These are phyloP conservation scores for Proisotoma minuta DNA, from an alignment of 2,888 invertebrate genomes.

Conservation along the genomic window DNA sequence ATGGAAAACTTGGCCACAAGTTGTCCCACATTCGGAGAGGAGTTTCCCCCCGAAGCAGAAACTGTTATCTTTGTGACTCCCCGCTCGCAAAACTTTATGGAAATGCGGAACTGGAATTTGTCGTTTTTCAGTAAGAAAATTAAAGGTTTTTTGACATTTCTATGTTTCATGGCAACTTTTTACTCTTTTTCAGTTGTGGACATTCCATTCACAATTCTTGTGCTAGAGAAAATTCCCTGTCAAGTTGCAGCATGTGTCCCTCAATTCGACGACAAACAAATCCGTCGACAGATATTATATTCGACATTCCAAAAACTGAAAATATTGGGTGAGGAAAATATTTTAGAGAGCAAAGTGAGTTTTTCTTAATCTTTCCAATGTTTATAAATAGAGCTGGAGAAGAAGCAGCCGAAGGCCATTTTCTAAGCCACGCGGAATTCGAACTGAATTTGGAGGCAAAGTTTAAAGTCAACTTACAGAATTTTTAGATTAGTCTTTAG, in stretches of 20 bases:
- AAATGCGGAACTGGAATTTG: slow-evolving; percentile 31
- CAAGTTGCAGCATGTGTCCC: slow-evolving; percentile 30
- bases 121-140: slow-evolving; percentile 49
- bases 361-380: too few relatives aligned
- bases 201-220: slow-evolving; percentile 48
- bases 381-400: too few relatives aligned
- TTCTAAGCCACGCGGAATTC: slow-evolving; percentile 42
- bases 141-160: too few relatives aligned
- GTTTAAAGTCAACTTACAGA: slow-evolving; percentile 38
- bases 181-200: slow-evolving; percentile 47
- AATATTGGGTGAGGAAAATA: slow-evolving; percentile 1
- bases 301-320: slow-evolving; percentile 33
- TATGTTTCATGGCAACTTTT: too few relatives aligned
- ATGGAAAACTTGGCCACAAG: slow-evolving; percentile 52
- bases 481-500: slow-evolving; percentile 18
- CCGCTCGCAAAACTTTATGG: slow-evolving; percentile 21
- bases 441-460: slow-evolving; percentile 44
- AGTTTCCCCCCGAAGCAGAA: slow-evolving; percentile 36
- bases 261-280: slow-evolving; percentile 18
- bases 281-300: slow-evolving; percentile 30
- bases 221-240: too few relatives aligned
- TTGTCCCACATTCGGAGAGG: slow-evolving; percentile 36
- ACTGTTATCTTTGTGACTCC: slow-evolving; percentile 38
- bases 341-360: too few relatives aligned
- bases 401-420: slow-evolving; percentile 29